Conservation (phyloP, 2,888 invertebrate genomes). For the Idaea aversata region DNA sequence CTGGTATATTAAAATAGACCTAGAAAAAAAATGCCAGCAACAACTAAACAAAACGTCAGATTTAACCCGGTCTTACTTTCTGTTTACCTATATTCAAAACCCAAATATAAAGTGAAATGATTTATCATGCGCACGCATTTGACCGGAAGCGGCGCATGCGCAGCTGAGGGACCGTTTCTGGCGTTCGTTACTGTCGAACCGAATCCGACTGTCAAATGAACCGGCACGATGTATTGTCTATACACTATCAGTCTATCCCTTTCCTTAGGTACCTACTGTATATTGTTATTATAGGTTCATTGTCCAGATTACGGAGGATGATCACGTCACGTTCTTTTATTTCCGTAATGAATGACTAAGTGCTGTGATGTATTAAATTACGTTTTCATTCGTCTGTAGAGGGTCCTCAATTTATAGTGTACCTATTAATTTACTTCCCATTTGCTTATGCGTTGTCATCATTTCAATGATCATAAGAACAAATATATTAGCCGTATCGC, state of each 20-base stretch:
- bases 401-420: slow-evolving; percentile 4
- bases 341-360: slow-evolving; percentile 20
- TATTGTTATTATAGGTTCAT: slow-evolving; percentile 47
- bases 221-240: slow-evolving; percentile 64
- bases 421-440: background rate
- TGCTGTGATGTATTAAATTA: background rate
- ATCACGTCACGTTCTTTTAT: slow-evolving; percentile 23
- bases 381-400: background rate
- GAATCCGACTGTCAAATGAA: slow-evolving; percentile 61
- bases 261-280: slow-evolving; percentile 48
- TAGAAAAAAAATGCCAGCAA: background rate
- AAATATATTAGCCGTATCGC: too few species aligned
- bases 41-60: slow-evolving; percentile 5
- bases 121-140: slow-evolving; percentile 62
- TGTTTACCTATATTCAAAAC: slow-evolving; percentile 40
- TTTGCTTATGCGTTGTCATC: background rate
- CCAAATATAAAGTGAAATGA: slow-evolving; percentile 48
- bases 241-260: slow-evolving; percentile 26
- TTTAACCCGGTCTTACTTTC: slow-evolving; percentile 14
- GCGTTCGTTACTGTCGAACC: slow-evolving; percentile 55
- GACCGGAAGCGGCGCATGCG: slow-evolving; percentile 66
- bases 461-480: too few species aligned
- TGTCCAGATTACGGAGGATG: slow-evolving; percentile 44
- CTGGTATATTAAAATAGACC: background rate
- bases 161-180: slow-evolving; percentile 61